These are phyloP conservation scores for Rhodophaea formosa DNA, from an alignment of 2,888 invertebrate genomes.

Conservation along the genomic window DNA sequence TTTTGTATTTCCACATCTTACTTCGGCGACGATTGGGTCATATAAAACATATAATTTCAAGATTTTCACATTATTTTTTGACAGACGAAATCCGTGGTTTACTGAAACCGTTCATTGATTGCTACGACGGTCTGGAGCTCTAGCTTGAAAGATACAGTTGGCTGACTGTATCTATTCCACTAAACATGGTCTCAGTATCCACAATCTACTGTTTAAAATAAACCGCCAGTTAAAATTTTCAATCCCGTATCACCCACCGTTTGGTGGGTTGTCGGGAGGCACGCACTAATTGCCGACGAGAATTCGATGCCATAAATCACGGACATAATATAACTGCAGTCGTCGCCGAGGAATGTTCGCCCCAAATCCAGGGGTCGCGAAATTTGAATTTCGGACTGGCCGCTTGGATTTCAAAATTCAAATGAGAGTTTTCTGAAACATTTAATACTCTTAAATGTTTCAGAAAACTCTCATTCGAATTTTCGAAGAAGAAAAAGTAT, in stretches of 20 bases:
- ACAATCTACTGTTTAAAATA: neutral
- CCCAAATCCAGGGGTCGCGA: conserved; percentile 60
- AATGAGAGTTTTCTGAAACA: conserved; percentile 23
- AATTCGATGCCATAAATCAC: conserved; percentile 81
- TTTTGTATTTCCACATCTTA: no score
- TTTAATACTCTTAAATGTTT: no score
- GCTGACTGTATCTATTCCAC: no score
- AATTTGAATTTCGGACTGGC: conserved; percentile 54
- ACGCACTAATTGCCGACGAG: conserved; percentile 79
- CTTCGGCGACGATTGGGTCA: no score
- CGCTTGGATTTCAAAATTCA: conserved; percentile 33
- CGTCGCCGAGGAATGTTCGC: conserved; percentile 70
- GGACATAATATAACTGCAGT: conserved; percentile 74
- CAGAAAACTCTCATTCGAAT: conserved; percentile 30
- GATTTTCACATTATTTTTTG: no score
- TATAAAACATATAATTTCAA: no score
- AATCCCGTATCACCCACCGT: conserved; percentile 30
- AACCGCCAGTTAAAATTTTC: conserved; percentile 23
- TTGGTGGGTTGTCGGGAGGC: conserved; percentile 48
- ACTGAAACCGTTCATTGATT: no score
- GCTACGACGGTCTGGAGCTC: no score
- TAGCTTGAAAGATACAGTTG: no score
- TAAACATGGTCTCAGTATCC: no score
- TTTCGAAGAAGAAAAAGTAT: no score
- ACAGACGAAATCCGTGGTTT: no score